Percentiles rank a stretch among this genome's conserved stretches.
phyloP scores from a whole-genome alignment of 2,113 vertebrate species.

The Patagioenas fasciata region DNA sequence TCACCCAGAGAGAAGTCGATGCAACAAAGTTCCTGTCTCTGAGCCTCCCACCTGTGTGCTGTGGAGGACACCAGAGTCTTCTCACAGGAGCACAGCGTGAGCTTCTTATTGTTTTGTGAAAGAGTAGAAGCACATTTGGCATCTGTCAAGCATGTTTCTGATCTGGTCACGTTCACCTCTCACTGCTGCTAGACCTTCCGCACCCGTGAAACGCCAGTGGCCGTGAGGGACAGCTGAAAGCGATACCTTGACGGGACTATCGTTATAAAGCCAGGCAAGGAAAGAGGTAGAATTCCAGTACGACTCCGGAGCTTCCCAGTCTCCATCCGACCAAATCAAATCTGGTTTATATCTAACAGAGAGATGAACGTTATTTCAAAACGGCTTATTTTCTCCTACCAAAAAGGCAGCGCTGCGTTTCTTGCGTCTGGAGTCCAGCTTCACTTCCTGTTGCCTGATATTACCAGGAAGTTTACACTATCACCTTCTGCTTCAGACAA shows the following conservation, averaged over 20 bases:
- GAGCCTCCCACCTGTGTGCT: background rate
- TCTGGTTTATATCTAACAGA: slow-evolving; percentile 88
- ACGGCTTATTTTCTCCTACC: background rate
- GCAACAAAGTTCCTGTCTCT: background rate
- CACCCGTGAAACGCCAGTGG: background rate
- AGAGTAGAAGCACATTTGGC: background rate
- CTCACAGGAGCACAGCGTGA: background rate
- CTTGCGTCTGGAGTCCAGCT: accelerated
- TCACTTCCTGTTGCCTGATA: background rate
- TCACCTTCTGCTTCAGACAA: background rate
- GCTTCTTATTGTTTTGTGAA: background rate
- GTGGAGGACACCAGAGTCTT: background rate
- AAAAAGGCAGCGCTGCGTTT: background rate
- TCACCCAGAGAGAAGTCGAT: background rate
- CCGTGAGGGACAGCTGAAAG: background rate
- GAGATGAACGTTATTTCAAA: background rate
- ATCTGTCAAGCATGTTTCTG: background rate
- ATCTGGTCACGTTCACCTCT: background rate
- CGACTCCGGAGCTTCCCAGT: slow-evolving; percentile 91
- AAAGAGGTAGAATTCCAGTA: slow-evolving; percentile 97
- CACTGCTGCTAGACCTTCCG: background rate
- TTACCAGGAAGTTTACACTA: background rate
- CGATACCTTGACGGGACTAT: slow-evolving; percentile 91
- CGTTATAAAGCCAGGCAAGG: slow-evolving; percentile 96
- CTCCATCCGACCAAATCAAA: slow-evolving; percentile 96